A percentile compares a stretch with the other conserved stretches of the same genome.
These are phyloP conservation scores for Polylopha cassiicola DNA, from an alignment of 2,888 invertebrate species.

Conservation along the genomic window DNA sequence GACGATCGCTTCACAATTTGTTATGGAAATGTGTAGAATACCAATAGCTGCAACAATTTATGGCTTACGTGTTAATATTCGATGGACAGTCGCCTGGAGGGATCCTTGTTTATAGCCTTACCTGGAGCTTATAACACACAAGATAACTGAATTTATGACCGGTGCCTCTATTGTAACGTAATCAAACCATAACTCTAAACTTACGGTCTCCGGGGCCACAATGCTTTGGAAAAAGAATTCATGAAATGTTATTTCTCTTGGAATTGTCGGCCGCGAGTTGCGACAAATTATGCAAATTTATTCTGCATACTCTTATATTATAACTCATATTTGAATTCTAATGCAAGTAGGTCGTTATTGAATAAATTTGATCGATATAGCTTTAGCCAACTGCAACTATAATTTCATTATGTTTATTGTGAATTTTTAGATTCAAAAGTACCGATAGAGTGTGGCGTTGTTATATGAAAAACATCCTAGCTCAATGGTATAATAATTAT, in stretches of 20 bases:
- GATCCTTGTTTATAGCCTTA: slow-evolving; percentile 51
- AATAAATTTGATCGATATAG: no score
- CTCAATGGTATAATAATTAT: no score
- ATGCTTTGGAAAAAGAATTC: slow-evolving; percentile 9
- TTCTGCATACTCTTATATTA: slow-evolving; percentile 21
- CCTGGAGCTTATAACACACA: slow-evolving; percentile 54
- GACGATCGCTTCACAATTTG: slow-evolving; percentile 48
- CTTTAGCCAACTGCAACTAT: no score
- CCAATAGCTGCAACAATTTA: slow-evolving; percentile 46
- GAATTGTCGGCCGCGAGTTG: slow-evolving; percentile 9
- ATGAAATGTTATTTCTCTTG: slow-evolving; percentile 12
- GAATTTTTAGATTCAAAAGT: no score
- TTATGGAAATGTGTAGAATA: slow-evolving; percentile 41
- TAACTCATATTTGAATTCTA: slow-evolving; percentile 20
- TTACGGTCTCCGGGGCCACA: slow-evolving; percentile 24
- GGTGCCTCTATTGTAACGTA: slow-evolving; percentile 37
- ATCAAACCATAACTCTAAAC: slow-evolving; percentile 41
- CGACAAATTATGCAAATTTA: slow-evolving; percentile 18
- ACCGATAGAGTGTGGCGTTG: no score
- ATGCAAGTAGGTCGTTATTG: slow-evolving; percentile 15
- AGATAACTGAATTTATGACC: slow-evolving; percentile 60
- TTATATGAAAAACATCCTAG: no score
- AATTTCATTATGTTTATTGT: no score
- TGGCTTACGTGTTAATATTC: slow-evolving; percentile 34
- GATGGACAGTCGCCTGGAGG: slow-evolving; percentile 57